phyloP scores from a whole-genome alignment of 2,888 invertebrate genomes.

The Mesorhabditis spiculigera region DNA sequence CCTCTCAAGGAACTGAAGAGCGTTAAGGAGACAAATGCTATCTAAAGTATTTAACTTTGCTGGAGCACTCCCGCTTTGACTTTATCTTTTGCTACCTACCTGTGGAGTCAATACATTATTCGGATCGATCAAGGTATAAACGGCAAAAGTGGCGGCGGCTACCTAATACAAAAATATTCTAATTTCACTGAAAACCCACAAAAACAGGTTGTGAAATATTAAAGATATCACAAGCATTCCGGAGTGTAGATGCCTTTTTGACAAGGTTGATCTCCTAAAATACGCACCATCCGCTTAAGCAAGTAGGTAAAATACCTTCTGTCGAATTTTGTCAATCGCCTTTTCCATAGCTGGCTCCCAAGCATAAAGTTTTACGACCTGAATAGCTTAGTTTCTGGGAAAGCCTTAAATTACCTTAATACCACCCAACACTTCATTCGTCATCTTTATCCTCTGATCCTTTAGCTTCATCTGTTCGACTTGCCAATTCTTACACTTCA shows the following conservation, averaged over 20 bases:
- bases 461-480: conserved; percentile 87
- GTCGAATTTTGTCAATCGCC: conserved; percentile 32
- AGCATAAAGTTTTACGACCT: conserved; percentile 61
- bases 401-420: conserved; percentile 68
- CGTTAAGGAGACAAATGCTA: conserved; percentile 91
- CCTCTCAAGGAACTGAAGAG: conserved; percentile 78
- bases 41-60: conserved; percentile 56
- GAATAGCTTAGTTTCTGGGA: neutral
- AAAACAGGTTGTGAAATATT: conserved; percentile 53
- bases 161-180: conserved; percentile 30
- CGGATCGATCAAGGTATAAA: conserved; percentile 40
- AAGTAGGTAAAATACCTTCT: conserved; percentile 12
- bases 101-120: conserved; percentile 49
- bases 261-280: neutral
- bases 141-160: conserved; percentile 51
- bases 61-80: too few relatives aligned
- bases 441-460: conserved; percentile 84
- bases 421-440: conserved; percentile 87
- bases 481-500: conserved; percentile 46
- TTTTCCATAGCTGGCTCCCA: conserved; percentile 62
- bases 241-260: conserved; percentile 1
- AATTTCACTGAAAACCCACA: conserved; percentile 22
- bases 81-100: neutral
- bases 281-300: neutral
- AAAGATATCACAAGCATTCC: conserved; percentile 37